Evolutionary conservation across 2,888 invertebrate species (phyloP), one percentile per base, ranked within the genome.

Genomic region (Prenolepis imparis): DNA sequence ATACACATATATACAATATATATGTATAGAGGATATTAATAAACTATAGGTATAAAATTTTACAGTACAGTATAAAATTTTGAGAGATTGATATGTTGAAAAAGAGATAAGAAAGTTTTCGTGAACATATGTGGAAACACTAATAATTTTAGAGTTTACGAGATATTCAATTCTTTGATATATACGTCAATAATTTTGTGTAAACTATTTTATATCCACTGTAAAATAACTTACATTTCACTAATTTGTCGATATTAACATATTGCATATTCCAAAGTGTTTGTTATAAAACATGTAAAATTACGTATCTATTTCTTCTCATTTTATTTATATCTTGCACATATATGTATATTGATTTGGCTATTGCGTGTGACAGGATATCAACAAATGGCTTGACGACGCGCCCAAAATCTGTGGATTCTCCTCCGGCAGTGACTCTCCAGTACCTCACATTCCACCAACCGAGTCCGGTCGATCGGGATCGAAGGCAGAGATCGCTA

Each of bases 311-410:
- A 1, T 70, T 66, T 70, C 8, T 52, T 80, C 44, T 18, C 4
- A 15, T 81, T 81, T 64, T 74, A 68, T 83, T 82, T 84, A 39
- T 66, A 67, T 81, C 52, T 57, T 24, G 36, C 48, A 6, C 28
- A 63, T 39, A 39, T 12, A 59, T 44, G 39, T 15, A 18, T 66
- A 24, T 21, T 63, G 12, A 36, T 64, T 61, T 41, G 39, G 6
- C n/a, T 73, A 72, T 73, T 44, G n/a, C 4, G n/a, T 63, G 18
- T 41, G 44, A 82, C 97, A 98, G 96, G 98, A 98, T 93, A 98
- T 98, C 61, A 98, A 97, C 93, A 98, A 98, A 92, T 98, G 98
- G 98, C 95, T 98, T 84, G 98, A 98, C 92, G 98, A 98, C 91
- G 97, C 98, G 0, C 98, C 98, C 0, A 96, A 97, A 89, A 96